A percentile compares a stretch with the other conserved stretches of the same genome.
These are phyloP conservation scores for Okapia johnstoni DNA, from an alignment of 2,113 vertebrate genomes.

Conservation along the genomic window DNA sequence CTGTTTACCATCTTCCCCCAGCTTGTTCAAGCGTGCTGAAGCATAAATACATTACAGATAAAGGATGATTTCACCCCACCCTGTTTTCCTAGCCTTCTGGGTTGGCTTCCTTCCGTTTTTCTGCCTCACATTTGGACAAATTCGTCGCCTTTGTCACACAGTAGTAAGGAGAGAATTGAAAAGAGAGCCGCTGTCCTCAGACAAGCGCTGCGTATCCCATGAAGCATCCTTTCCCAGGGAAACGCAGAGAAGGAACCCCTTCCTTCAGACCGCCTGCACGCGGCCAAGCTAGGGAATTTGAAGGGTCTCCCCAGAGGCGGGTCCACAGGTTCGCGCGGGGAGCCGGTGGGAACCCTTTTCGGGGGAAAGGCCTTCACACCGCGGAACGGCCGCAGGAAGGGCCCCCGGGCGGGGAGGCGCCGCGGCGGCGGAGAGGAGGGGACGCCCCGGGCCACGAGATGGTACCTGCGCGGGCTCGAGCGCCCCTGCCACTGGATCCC, in stretches of 20 bases:
- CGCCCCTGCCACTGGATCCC: constrained; percentile 74
- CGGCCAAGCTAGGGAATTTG: neutral
- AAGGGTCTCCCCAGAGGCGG: neutral
- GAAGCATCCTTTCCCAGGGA: neutral
- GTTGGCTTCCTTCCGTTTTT: neutral
- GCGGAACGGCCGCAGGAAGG: neutral
- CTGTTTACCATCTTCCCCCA: neutral
- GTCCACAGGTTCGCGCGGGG: neutral
- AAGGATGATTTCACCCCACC: neutral
- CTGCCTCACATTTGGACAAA: neutral
- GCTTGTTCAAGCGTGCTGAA: neutral
- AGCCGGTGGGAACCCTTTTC: neutral
- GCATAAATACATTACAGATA: neutral
- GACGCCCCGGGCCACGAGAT: neutral
- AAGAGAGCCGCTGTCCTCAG: neutral
- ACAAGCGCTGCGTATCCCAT: neutral
- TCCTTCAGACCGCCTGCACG: neutral
- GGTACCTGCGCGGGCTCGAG: constrained; percentile 73
- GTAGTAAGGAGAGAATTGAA: neutral
- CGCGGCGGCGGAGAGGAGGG: neutral
- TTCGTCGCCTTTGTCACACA: neutral
- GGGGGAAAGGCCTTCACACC: neutral
- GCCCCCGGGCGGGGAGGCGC: neutral
- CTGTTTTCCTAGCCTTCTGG: neutral
- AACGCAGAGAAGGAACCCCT: neutral